Conservation (phyloP, 2,888 invertebrate species). For the Drosophila histrio region DNA sequence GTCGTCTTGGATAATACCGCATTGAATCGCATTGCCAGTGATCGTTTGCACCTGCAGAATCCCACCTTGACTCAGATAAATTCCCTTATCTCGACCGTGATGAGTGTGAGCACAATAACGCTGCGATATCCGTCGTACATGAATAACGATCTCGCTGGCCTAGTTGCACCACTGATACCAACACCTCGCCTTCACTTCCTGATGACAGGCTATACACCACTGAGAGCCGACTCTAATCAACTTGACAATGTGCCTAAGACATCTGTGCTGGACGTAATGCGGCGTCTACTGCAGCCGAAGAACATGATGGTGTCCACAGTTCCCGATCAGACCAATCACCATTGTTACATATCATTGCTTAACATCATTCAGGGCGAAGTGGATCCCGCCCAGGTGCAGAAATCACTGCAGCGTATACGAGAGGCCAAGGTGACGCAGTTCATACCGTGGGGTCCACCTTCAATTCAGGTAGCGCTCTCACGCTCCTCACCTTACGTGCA, state of each 20-base stretch:
- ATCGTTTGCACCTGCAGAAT: constrained; percentile 96
- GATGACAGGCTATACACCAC: constrained; percentile 99
- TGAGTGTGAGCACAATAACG: constrained; percentile 99
- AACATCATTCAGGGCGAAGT: constrained; percentile 99
- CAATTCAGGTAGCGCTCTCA: constrained; percentile 98
- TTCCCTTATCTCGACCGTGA: constrained; percentile 98
- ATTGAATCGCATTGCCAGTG: constrained; percentile 96
- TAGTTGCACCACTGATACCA: constrained; percentile 98
- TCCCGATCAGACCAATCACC: constrained; percentile 93
- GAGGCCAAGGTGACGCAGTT: constrained; percentile 98
- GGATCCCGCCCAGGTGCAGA: constrained; percentile 98
- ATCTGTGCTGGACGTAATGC: constrained; percentile 99
- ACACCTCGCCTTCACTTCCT: constrained; percentile 99
- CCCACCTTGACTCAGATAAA: constrained; percentile 99
- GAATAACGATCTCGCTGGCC: no score
- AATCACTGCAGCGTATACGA: constrained; percentile 96
- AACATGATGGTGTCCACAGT: constrained; percentile 99
- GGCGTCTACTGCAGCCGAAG: constrained; percentile 97
- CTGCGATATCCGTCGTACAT: constrained; percentile 94
- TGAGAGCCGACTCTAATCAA: constrained; percentile 94
- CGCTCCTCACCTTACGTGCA: constrained; percentile 98
- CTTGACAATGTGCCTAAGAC: constrained; percentile 97
- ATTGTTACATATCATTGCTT: constrained; percentile 98
- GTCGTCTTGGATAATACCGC: constrained; percentile 99
- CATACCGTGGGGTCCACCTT: constrained; percentile 99